Conservation (phyloP, 92 coral and sea anemone genomes). For the Umimayanthus kanabou region DNA sequence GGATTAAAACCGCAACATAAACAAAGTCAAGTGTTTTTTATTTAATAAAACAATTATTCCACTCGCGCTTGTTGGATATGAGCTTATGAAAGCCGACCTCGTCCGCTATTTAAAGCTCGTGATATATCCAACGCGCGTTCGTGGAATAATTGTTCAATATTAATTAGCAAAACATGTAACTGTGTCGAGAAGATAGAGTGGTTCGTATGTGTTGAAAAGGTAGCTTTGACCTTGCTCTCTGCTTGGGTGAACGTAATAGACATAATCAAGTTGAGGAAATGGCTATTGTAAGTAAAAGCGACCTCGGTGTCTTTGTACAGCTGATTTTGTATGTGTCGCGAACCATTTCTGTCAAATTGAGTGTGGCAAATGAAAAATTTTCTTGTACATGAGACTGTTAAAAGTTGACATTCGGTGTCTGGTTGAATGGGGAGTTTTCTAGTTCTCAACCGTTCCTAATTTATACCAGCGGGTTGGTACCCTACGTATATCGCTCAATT, state of each 20-base stretch:
- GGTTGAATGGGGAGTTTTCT: not conserved
- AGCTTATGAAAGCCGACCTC: too few relatives aligned
- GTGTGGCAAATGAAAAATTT: constrained; percentile 1
- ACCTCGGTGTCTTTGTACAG: not conserved
- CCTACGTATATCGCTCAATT: not conserved
- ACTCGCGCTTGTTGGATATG: too few relatives aligned
- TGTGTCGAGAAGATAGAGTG: not conserved
- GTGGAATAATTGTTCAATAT: too few relatives aligned
- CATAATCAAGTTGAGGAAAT: not conserved
- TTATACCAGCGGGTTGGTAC: not conserved
- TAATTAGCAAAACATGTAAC: not conserved
- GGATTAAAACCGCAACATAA: too few relatives aligned
- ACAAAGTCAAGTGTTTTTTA: too few relatives aligned
- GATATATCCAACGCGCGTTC: too few relatives aligned
- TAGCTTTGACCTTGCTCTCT: not conserved
- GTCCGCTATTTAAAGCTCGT: too few relatives aligned
- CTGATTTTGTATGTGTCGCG: not conserved
- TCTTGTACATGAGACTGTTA: not conserved
- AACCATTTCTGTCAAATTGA: not conserved
- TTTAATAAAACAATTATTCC: too few relatives aligned
- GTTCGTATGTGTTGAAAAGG: not conserved
- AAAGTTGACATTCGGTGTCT: not conserved
- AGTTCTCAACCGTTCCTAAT: not conserved
- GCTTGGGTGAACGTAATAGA: not conserved
- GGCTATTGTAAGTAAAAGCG: not conserved